Conservation (phyloP, 2,113 vertebrate genomes). For the Anseranas semipalmata region DNA sequence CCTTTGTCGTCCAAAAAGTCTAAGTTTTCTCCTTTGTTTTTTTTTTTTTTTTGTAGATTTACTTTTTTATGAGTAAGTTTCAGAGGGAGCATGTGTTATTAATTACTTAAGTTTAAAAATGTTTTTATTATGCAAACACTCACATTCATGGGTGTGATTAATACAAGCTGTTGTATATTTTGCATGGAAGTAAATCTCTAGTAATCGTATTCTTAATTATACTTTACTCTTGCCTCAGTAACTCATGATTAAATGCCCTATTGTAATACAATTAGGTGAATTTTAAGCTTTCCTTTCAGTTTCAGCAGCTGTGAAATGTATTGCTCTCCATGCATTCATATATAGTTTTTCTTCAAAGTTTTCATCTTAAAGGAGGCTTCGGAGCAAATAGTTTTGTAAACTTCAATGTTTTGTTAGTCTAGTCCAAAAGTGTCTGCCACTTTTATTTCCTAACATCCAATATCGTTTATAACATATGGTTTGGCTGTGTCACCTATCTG, state of each 20-base stretch:
- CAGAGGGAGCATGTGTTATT: background rate
- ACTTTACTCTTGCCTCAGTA: background rate
- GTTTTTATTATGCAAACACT: background rate
- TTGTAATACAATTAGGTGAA: background rate
- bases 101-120: background rate
- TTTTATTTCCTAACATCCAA: background rate
- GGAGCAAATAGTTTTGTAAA: background rate
- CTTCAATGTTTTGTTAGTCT: background rate
- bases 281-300: background rate
- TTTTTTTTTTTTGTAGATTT: too few species aligned
- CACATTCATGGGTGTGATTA: background rate
- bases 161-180: background rate
- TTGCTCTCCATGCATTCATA: background rate
- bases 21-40: background rate
- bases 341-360: background rate
- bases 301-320: background rate
- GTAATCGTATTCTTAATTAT: background rate
- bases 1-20: background rate
- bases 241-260: background rate
- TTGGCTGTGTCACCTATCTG: background rate
- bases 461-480: accelerated
- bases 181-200: background rate
- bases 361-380: background rate
- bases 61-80: background rate
- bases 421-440: background rate